These are phyloP conservation scores for Drosophila arizonae DNA, from an alignment of 1,140 invertebrate genomes.

Conservation along the genomic window DNA sequence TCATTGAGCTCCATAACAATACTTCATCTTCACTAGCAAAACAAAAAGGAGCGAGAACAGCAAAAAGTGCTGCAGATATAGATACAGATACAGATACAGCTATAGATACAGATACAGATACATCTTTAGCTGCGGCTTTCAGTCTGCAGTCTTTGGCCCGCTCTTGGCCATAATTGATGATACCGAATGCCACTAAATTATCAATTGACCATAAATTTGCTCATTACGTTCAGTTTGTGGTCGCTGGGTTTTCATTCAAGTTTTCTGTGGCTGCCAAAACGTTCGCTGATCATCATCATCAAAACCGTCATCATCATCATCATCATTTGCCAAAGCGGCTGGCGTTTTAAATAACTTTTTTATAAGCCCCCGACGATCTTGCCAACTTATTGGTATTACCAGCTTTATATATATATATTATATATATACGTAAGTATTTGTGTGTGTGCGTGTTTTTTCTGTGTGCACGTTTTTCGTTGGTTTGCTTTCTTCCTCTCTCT, in stretches of 20 bases:
- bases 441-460: background rate
- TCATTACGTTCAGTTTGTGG: constrained; percentile 74
- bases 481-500: constrained; percentile 14
- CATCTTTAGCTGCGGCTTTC: constrained; percentile 8
- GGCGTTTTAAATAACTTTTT: constrained; percentile 80
- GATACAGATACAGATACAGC: constrained; percentile 2
- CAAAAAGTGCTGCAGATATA: background rate
- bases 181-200: constrained; percentile 83
- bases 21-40: constrained; percentile 69
- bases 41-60: background rate
- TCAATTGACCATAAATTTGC: constrained; percentile 83
- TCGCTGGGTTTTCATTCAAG: constrained; percentile 63
- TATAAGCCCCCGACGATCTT: constrained; percentile 56
- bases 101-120: background rate
- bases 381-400: constrained; percentile 73
- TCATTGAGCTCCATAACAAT: constrained; percentile 82
- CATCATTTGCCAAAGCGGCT: constrained; percentile 77
- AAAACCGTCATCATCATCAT: constrained; percentile 26
- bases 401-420: constrained; percentile 11
- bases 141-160: constrained; percentile 5
- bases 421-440: too few species aligned
- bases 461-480: constrained; percentile 41
- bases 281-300: constrained; percentile 58
- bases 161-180: constrained; percentile 76
- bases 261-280: constrained; percentile 55